Evolutionary conservation across 2,797 vertebrate species (phyloP), one percentile per base, ranked within the genome.

Genomic region (Pachyuromys duprasi): DNA sequence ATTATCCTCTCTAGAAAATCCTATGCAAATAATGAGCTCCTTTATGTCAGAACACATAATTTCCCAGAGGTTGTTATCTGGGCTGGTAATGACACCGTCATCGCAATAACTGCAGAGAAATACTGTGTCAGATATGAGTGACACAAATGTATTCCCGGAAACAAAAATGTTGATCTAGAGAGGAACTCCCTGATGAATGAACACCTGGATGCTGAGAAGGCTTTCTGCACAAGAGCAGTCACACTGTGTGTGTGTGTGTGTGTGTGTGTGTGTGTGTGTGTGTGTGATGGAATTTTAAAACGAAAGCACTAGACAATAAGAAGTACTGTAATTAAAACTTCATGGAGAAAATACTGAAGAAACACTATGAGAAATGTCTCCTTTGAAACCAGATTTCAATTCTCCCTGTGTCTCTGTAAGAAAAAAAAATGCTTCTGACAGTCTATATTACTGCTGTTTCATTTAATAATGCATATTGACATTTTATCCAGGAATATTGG

Each of bases 391-490:
- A 65, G 92, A 96, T 96, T 97, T 96, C 93, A 97, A 96, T 98
- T 98, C 95, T 69, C 95, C 60, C 36, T 8, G 0, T 93, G 92
- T 95, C 62, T 96, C 84, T 67, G 42, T 75, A 96, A 97, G 80
- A 83, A 97, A 98, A 98, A 93, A 57, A 65, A 65, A 65, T 65
- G 87, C 26, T 97, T 97, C 97, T 98, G 96, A 97, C 95, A 96
- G 82, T 95, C 95, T 97, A 8, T 94, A 97, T 97, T 98, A 96
- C 87, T 83, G 78, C 39, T 72, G n/a, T 96, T 98, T 95, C 81
- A 95, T 97, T 98, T 98, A 97, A 98, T 98, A 97, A 98, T 97
- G 97, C 91, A 97, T 96, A 98, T 94, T 4, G 95, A 97, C 95
- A 94, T 98, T 97, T 97, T 97, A 97, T 83, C 89, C 93, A 92